These are phyloP conservation scores for Dallia pectoralis DNA, from an alignment of 2,797 vertebrate species.

Conservation along the genomic window DNA sequence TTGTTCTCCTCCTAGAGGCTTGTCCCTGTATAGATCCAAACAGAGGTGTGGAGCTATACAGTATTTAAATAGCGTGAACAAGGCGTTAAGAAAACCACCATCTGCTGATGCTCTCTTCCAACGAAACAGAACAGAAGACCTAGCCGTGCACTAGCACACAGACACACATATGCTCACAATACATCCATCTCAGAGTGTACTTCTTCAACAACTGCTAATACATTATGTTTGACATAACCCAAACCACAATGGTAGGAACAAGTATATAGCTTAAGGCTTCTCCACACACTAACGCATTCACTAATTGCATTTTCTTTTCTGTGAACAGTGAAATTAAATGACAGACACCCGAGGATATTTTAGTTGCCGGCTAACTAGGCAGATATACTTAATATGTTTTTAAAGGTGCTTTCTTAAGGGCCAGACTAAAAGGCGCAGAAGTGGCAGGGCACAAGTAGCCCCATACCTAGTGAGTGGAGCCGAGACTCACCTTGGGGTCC, in stretches of 20 bases:
- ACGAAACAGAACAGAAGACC: not conserved
- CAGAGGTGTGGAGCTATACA: not conserved
- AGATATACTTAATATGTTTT: not conserved
- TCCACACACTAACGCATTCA: not conserved
- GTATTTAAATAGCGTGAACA: not conserved
- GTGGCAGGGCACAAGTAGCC: no score
- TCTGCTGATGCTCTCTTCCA: not conserved
- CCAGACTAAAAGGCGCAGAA: not conserved
- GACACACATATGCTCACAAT: slow-evolving; percentile 11
- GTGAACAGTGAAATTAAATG: no score
- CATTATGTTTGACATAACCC: not conserved
- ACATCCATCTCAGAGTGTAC: not conserved
- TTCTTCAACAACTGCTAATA: not conserved
- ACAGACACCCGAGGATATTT: not conserved
- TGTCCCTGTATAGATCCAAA: not conserved
- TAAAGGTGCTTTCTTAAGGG: not conserved
- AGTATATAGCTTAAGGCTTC: not conserved
- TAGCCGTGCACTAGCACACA: not conserved
- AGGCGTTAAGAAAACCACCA: not conserved
- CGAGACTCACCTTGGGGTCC: not conserved
- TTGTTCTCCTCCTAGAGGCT: not conserved
- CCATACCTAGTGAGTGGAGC: not conserved
- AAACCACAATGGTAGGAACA: not conserved
- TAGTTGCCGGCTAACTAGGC: not conserved
- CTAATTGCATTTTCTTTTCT: no score